Evolutionary conservation across 2,113 vertebrate species (phyloP).

Genomic region (Macroglossus sobrinus): DNA sequence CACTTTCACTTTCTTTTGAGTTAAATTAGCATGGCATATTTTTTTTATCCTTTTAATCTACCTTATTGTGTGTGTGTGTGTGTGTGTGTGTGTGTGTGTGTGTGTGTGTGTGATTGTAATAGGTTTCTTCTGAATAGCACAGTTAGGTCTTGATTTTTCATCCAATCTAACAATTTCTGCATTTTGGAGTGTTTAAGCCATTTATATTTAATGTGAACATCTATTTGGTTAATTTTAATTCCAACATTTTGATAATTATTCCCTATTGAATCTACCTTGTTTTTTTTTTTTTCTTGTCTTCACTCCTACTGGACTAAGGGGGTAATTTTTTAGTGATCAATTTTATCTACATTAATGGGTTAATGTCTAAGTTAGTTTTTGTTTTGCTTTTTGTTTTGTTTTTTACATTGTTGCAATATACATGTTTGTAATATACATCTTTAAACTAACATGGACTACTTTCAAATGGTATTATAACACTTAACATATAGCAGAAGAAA

Average conservation of each 20-base stretch:
- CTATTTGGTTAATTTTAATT: neutral
- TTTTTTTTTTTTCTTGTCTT: neutral
- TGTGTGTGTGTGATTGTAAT: neutral
- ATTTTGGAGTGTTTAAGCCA: neutral
- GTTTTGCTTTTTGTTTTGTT: neutral
- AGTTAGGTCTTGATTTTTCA: neutral
- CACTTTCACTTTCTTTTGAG: neutral
- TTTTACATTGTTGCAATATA: neutral
- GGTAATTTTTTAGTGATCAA: neutral
- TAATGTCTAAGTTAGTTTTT: neutral
- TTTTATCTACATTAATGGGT: neutral
- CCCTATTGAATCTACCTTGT: neutral
- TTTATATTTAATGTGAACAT: neutral
- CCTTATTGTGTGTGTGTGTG: neutral
- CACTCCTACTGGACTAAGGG: neutral
- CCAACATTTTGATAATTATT: neutral
- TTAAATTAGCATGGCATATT: neutral
- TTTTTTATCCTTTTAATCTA: neutral
- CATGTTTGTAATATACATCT: neutral
- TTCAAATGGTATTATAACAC: neutral
- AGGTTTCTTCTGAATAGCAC: neutral
- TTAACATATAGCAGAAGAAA: neutral
- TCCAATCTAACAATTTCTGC: neutral
- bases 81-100: neutral
- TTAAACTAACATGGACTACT: neutral